phyloP scores from a whole-genome alignment of 2,113 vertebrate genomes.

The Corvus hawaiiensis region DNA sequence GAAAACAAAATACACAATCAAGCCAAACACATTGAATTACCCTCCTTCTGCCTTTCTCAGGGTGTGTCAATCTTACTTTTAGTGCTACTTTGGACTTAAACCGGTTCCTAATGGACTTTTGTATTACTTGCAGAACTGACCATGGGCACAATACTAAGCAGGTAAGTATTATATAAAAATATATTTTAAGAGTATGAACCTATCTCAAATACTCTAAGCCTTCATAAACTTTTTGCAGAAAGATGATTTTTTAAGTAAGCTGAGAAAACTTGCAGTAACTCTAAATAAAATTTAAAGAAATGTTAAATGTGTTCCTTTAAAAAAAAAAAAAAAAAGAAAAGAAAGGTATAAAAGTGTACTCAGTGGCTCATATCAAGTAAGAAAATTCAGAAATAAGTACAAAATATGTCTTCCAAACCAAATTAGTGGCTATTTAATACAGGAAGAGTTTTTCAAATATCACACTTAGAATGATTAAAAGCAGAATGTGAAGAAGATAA shows the following conservation, averaged over 20 bases:
- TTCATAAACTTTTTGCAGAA: background rate
- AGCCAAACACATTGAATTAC: background rate
- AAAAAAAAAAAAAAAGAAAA: background rate
- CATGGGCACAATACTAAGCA: background rate
- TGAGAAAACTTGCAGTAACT: background rate
- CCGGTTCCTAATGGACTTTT: background rate
- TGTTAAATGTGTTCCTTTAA: background rate
- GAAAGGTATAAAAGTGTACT: background rate
- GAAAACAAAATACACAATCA: background rate
- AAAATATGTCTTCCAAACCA: background rate
- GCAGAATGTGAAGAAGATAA: background rate
- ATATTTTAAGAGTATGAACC: background rate
- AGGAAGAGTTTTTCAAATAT: background rate
- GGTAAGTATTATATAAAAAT: background rate
- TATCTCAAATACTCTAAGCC: background rate
- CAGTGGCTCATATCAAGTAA: background rate
- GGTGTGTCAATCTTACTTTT: rapidly evolving
- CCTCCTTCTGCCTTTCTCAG: background rate
- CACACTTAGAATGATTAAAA: background rate
- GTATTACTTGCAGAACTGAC: background rate
- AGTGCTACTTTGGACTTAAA: background rate
- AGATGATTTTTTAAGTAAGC: background rate
- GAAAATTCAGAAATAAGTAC: background rate
- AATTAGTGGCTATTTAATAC: background rate
- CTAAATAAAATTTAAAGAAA: background rate